Evolutionary conservation across 2,888 invertebrate species (phyloP), one percentile per base, ranked within the genome.

Genomic region (Scelioninae gen. 2): DNA sequence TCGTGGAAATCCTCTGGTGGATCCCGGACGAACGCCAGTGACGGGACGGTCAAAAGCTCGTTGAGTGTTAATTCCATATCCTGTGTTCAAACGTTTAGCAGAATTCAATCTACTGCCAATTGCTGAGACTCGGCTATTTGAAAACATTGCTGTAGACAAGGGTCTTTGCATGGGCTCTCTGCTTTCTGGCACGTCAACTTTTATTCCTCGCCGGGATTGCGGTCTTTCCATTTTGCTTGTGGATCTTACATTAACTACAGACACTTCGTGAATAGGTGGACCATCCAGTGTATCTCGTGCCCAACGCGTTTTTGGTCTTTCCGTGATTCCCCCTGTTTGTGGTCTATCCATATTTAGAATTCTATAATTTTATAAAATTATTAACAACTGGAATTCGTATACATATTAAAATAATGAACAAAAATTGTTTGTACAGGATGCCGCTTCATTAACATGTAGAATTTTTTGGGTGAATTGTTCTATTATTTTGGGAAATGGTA

Each of bases 11-110:
- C 90, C 90, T 65, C 90, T 87, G 0, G 89, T 89, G 0, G 90
- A 90, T 1, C 90, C 90, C 0, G 93, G 92, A 50, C 93, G 90
- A 52, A 93, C 87, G 0, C 93, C 93, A 0, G 94, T 94, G 79
- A 94, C 92, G 10, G 94, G 94, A 65, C 94, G 88, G 78, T 94
- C 94, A 48, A 92, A 83, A 92, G 64, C 28, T 53, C 75, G 22
- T 16, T 75, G 74, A 43, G 65, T 73, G 55, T 71, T 78, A 2
- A 78, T 78, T 0, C 80, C 28, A n/a, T 82, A 48, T 16, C 81
- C 83, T 5, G 81, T 81, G 18, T 78, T 81, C 0, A 82, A 19
- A 18, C 81, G 78, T 2, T 58, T 78, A 4, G 74, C 74, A 2
- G 81, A 80, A 46, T 75, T 77, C 2, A 82, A 18, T 10, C 83